Conservation (phyloP, 2,113 vertebrate genomes). For the Gasterosteus nipponicus region DNA sequence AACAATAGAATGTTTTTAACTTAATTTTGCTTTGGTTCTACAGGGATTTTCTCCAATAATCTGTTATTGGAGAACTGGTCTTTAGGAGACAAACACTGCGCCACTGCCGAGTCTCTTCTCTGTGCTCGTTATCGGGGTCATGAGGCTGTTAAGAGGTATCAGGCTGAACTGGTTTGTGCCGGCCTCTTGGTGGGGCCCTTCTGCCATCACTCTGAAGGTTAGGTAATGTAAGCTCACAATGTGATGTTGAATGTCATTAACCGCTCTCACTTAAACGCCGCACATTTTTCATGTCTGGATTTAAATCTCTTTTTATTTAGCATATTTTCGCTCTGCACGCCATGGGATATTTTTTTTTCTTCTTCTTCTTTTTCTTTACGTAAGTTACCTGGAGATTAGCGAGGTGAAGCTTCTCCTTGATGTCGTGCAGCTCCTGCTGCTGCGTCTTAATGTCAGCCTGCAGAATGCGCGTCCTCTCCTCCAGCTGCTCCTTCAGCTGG, state of each 20-base stretch:
- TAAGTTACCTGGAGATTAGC: slow-evolving; percentile 85
- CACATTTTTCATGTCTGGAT: background rate
- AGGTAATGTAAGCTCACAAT: background rate
- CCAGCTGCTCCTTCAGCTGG: slow-evolving; percentile 89
- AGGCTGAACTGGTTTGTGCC: slow-evolving; percentile 18
- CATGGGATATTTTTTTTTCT: background rate
- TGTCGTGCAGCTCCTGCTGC: slow-evolving; percentile 86
- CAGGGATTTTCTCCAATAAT: background rate
- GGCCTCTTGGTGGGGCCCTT: slow-evolving; percentile 69
- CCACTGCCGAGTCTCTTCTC: background rate
- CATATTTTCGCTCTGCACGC: background rate
- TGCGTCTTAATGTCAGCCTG: slow-evolving; percentile 88
- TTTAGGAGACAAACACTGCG: background rate
- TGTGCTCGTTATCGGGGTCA: background rate
- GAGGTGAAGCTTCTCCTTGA: slow-evolving; percentile 88
- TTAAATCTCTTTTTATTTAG: background rate
- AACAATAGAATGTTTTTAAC: background rate
- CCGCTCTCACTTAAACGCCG: background rate
- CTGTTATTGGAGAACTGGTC: background rate
- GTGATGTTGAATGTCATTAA: slow-evolving; percentile 3
- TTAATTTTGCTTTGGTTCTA: background rate
- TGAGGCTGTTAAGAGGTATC: background rate
- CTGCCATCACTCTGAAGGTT: slow-evolving; percentile 12
- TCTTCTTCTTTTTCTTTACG: background rate
- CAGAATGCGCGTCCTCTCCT: slow-evolving; percentile 87